Evolutionary conservation across 2,113 vertebrate genomes (phyloP), one percentile per base, ranked within the genome.

Genomic region (Chrysochloris asiatica): DNA sequence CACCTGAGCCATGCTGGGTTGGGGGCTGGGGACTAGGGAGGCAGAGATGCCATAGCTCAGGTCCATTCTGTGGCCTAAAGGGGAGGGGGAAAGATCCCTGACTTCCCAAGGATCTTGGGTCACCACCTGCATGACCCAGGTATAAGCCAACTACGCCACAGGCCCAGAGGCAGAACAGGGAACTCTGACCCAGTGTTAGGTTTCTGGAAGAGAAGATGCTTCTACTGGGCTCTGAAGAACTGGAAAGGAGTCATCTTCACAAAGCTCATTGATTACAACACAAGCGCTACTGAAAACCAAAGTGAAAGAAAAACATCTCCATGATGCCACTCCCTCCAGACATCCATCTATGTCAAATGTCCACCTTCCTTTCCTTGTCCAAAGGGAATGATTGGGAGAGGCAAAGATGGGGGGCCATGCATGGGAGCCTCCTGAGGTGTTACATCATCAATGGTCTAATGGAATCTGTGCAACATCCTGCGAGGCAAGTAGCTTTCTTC

Each of bases 401-500:
- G 52, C 59, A 94, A 43, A 50, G 92, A 36, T 6, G 19, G 43
- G 33, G 52, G 88, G 30, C 11, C 41, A 87, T 50, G 30, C 90
- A 71, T 63, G 65, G 4, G 16, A 26, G 82, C n/a, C 79, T 76
- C 69, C 83, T 13, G 91, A 65, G 6, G 86, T 82, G 93, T 80
- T 82, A 1, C 1, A 0, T 30, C 80, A 63, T 63, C 73, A 88
- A 89, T 93, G 82, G 79, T 41, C 90, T 96, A 89, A 88, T 75
- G 80, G 91, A 69, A 82, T 73, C 90, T 86, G 47, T 54, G 52
- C 54, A 36, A 14, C 16, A 73, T 91, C 82, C 88, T 92, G 93
- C 88, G 91, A 90, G 71, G 76, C 75, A 92, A 83, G 41, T 52
- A 59, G n/a, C 67, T 94, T 76, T 77, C 83, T 95, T 67, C 67